These are phyloP conservation scores for Clarias batrachus DNA, from an alignment of 2,113 vertebrate species.

Conservation along the genomic window DNA sequence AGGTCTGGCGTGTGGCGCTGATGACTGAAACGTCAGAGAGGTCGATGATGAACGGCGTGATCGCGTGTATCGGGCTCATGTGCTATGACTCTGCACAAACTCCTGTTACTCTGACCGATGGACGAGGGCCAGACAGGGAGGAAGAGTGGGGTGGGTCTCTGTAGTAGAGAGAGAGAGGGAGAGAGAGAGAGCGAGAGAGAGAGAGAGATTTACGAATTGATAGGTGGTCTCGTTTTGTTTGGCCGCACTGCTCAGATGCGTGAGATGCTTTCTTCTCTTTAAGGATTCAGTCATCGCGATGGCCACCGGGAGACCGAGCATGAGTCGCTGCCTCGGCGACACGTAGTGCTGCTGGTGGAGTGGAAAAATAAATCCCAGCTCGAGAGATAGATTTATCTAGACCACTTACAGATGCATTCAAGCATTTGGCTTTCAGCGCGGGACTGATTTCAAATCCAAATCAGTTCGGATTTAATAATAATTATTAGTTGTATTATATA, in stretches of 20 bases:
- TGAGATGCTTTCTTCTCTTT: constrained; percentile 64
- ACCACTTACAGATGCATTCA: not conserved
- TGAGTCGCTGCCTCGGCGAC: constrained; percentile 53
- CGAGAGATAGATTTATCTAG: not conserved
- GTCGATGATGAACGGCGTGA: constrained; percentile 76
- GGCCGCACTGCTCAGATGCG: constrained; percentile 61
- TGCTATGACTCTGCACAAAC: constrained; percentile 61
- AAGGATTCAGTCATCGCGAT: constrained; percentile 67
- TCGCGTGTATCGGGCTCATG: constrained; percentile 69
- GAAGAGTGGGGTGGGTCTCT: constrained; percentile 59
- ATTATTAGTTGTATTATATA: not conserved
- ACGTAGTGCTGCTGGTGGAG: constrained; percentile 41
- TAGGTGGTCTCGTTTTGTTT: constrained; percentile 73
- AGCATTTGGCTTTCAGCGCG: not conserved
- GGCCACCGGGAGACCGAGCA: constrained; percentile 65
- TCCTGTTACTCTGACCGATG: constrained; percentile 69
- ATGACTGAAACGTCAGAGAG: constrained; percentile 69
- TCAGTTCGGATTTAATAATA: too few relatives aligned
- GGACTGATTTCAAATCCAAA: not conserved
- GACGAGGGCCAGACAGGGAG: constrained; percentile 68
- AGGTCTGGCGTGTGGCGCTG: constrained; percentile 71
- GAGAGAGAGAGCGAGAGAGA: constrained; percentile 63
- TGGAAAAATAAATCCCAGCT: constrained; percentile 31
- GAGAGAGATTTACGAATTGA: constrained; percentile 70
- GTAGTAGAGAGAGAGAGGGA: constrained; percentile 60